Conservation (phyloP, 1,140 invertebrate genomes). For the Philopotamus ludificatus region DNA sequence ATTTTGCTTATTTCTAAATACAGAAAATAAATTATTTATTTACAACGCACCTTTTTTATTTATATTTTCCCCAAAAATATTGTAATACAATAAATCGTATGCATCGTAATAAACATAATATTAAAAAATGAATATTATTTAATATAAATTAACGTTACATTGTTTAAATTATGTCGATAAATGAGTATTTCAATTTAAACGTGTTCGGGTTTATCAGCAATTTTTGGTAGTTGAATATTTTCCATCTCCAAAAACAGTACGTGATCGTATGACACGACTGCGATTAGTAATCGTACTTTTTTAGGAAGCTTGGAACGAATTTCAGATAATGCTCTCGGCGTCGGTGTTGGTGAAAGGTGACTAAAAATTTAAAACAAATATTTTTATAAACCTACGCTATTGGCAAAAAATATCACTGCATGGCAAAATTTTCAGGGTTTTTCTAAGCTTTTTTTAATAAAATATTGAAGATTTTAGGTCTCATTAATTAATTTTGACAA, state of each 20-base stretch:
- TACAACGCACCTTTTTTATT: neutral
- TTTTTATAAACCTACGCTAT: too few relatives aligned
- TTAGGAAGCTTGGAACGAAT: slow-evolving; percentile 19
- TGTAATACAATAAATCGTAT: too few relatives aligned
- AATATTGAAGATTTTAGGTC: too few relatives aligned
- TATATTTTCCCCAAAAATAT: neutral
- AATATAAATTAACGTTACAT: neutral
- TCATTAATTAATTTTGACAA: too few relatives aligned
- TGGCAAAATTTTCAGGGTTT: too few relatives aligned
- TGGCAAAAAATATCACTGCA: too few relatives aligned
- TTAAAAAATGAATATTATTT: neutral
- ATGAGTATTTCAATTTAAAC: neutral
- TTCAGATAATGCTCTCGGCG: slow-evolving; percentile 4
- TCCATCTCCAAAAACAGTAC: slow-evolving; percentile 38
- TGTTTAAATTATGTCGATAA: neutral
- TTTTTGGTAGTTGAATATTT: slow-evolving; percentile 27
- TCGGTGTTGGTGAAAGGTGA: slow-evolving; percentile 20
- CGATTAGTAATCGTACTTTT: slow-evolving; percentile 25
- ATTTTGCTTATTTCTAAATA: too few relatives aligned
- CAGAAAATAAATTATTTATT: neutral
- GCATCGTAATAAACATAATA: neutral
- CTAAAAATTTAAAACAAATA: slow-evolving; percentile 26
- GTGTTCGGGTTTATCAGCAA: neutral
- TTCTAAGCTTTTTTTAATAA: too few relatives aligned
- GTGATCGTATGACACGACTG: slow-evolving; percentile 30